Percentiles rank a stretch among this genome's conserved stretches.
phyloP scores from a whole-genome alignment of 2,888 invertebrate genomes.

The Drosophila aldrichi region DNA sequence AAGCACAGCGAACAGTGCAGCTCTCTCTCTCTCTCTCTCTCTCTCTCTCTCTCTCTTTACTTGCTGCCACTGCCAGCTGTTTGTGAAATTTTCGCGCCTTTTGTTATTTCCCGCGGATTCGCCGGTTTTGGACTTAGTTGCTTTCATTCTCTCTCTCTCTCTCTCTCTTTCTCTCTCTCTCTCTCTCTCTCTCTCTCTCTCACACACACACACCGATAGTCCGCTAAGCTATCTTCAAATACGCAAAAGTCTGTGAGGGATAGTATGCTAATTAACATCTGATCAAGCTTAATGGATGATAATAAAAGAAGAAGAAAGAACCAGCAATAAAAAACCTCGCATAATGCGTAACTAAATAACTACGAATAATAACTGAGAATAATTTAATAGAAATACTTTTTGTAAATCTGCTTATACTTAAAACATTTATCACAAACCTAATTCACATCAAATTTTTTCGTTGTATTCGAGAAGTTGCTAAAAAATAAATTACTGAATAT shows the following conservation, averaged over 20 bases:
- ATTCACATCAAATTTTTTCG: no score
- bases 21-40: constrained; percentile 15
- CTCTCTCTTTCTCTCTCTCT: neutral
- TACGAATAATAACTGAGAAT: neutral
- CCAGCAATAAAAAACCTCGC: no score
- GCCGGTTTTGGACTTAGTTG: constrained; percentile 24
- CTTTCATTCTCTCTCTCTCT: neutral
- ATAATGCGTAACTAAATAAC: no score
- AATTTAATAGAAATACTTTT: neutral
- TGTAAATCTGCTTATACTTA: no score
- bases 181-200: neutral
- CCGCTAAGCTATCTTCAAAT: neutral
- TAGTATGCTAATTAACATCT: constrained; percentile 2
- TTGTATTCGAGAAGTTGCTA: no score
- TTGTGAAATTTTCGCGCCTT: constrained; percentile 32
- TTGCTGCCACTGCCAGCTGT: constrained; percentile 52
- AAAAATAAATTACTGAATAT: no score
- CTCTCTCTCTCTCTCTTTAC: neutral
- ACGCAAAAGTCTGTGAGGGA: neutral
- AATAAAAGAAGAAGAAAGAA: neutral
- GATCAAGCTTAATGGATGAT: constrained; percentile 2
- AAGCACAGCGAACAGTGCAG: constrained; percentile 34
- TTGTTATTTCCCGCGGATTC: constrained; percentile 39
- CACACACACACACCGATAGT: constrained; percentile 16
- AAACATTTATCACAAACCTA: neutral